Conservation (phyloP, 2,888 invertebrate genomes). For the Odontocerum albicorne region DNA sequence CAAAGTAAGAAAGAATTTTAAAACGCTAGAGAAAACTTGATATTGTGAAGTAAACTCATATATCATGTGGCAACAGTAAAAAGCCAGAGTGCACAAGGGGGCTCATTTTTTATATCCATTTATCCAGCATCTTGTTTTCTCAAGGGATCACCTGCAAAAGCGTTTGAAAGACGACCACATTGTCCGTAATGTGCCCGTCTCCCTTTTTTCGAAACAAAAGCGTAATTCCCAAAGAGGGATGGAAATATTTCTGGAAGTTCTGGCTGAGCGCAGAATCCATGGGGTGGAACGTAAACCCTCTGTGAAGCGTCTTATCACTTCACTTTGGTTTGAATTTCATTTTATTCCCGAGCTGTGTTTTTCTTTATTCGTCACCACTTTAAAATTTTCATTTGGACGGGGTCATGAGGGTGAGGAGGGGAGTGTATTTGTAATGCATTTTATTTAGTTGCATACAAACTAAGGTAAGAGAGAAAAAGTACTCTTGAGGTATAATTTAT, state of each 20-base stretch:
- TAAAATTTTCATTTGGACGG: slow-evolving; percentile 30
- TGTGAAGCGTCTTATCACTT: slow-evolving; percentile 27
- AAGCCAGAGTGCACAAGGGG: slow-evolving; percentile 22
- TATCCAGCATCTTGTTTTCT: slow-evolving; percentile 17
- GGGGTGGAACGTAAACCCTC: slow-evolving; percentile 26
- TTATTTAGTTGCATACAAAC: too few species aligned
- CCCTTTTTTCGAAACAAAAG: background rate
- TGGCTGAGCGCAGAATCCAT: background rate
- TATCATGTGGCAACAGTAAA: too few species aligned
- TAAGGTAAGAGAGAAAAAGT: too few species aligned
- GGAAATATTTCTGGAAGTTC: slow-evolving; percentile 4
- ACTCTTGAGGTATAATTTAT: too few species aligned
- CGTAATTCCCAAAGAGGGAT: background rate
- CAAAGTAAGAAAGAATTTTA: too few species aligned
- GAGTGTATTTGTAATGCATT: background rate
- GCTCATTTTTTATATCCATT: slow-evolving; percentile 23
- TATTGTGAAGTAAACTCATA: too few species aligned
- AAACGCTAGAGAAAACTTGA: too few species aligned
- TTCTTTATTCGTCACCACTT: slow-evolving; percentile 29
- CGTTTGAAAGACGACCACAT: slow-evolving; percentile 1
- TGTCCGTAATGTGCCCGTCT: background rate
- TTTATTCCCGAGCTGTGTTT: slow-evolving; percentile 23
- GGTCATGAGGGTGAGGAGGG: background rate
- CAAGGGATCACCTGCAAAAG: slow-evolving; percentile 24
- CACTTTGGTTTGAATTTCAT: slow-evolving; percentile 34